Base-by-base conservation (phyloP, 2,888 invertebrate species). In the Chymomyza procnemis region DNA sequence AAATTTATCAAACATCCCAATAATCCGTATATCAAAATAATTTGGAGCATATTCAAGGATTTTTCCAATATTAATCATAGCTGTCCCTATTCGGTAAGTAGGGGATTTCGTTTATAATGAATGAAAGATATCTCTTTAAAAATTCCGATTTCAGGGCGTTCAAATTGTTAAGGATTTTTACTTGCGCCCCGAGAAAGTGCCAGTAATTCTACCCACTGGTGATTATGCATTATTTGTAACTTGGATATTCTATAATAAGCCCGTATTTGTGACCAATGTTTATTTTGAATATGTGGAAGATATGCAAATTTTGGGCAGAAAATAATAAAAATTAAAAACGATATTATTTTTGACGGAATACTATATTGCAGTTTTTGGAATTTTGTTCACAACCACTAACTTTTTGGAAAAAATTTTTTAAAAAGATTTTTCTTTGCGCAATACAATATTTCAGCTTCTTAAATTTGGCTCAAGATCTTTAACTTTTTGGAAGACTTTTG, bases 11-110 rank as follows among this genome's bases (percentile, higher is more conserved):
- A 8, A 1, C 46, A 22, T 8, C 22, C 34, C 14, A 48, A 14
- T 0, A 48, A 47, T 61, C 67, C 71, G 1, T 5, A 14, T 8
- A 3, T 26, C 1, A 66, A 57, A 4, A 1, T 71, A 3, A 8
- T 67, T 4, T 55, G 21, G 2, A 58, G 52, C n/a, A 55, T 67
- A 4, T 54, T 65, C 5, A 52, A 61, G 30, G 52, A 62, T 3
- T 67, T n/a, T 48, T 60, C 73, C 1, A 66, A 19, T 0, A 0
- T 74, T 1, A 67, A 71, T 47, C 73, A 75, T 18, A 14, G 63
- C 2, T 75, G 76, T 59, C 75, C 76, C 1, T 67, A 52, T 62
- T 5, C 6, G 48, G 76, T 76, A 47, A 63, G 73, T 41, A 26
- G n/a, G n/a, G n/a, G n/a, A n/a, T n/a, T n/a, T n/a, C n/a, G n/a